A percentile compares a stretch with the other conserved stretches of the same genome.
These are phyloP conservation scores for Brachyhypopomus gauderio DNA, from an alignment of 2,113 vertebrate genomes.

Conservation along the genomic window DNA sequence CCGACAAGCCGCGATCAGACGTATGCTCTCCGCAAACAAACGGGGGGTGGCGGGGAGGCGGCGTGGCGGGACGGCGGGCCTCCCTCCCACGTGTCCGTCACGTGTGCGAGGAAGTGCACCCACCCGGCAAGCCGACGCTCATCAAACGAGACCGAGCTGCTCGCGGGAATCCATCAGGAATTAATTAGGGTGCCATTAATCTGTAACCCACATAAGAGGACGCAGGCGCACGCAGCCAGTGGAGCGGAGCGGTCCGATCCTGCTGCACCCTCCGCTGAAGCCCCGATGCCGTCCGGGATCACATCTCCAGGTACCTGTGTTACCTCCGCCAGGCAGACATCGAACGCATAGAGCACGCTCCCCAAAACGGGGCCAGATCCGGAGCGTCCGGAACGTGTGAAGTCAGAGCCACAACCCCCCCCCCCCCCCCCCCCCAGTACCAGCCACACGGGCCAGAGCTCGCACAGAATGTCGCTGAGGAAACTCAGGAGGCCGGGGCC, in stretches of 20 bases:
- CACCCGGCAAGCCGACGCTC: constrained; percentile 8
- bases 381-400: neutral
- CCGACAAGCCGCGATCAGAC: too few species aligned
- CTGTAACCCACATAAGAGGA: constrained; percentile 46
- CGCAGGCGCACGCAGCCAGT: constrained; percentile 6
- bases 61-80: neutral
- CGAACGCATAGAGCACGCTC: neutral
- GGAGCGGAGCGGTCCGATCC: constrained; percentile 9
- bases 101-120: constrained; percentile 2
- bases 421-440: too few species aligned
- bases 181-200: constrained; percentile 54
- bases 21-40: neutral
- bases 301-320: constrained; percentile 12
- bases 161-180: constrained; percentile 52
- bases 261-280: constrained; percentile 3
- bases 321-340: neutral
- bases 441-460: too few species aligned
- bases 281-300: neutral
- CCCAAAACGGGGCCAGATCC: neutral
- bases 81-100: constrained; percentile 5
- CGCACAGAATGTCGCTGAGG: too few species aligned
- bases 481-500: too few species aligned
- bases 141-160: constrained; percentile 1
- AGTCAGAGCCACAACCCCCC: too few species aligned
- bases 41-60: constrained; percentile 11